A percentile compares a stretch with the other conserved stretches of the same genome.
These are phyloP conservation scores for Kryptopterus vitreolus DNA, from an alignment of 2,797 vertebrate species.

Conservation along the genomic window DNA sequence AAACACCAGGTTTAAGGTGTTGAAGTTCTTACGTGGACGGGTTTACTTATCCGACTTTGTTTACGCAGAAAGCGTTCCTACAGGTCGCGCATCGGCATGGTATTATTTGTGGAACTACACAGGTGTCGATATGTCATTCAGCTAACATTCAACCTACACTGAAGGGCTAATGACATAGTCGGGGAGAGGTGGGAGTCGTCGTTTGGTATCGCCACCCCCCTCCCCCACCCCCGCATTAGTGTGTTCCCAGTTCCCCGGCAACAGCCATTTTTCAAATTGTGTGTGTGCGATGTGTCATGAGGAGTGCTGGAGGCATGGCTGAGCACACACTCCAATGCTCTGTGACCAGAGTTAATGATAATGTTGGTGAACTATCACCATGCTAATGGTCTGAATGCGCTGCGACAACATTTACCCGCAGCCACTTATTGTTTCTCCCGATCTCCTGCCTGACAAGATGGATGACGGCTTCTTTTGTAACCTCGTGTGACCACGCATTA, in stretches of 20 bases:
- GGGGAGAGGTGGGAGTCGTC: not conserved
- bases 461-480: conserved; percentile 43
- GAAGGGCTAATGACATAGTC: conserved; percentile 35
- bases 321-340: conserved; percentile 48
- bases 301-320: conserved; percentile 33
- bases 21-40: conserved; percentile 67
- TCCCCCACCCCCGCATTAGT: conserved; percentile 7
- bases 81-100: not conserved
- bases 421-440: conserved; percentile 31
- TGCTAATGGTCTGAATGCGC: conserved; percentile 47
- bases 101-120: not conserved
- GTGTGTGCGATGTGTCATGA: conserved; percentile 43
- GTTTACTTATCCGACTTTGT: conserved; percentile 69
- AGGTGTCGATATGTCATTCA: conserved; percentile 30
- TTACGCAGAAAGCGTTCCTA: conserved; percentile 48
- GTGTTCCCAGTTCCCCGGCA: conserved; percentile 39
- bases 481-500: conserved; percentile 45
- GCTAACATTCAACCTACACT: conserved; percentile 24
- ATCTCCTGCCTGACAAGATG: conserved; percentile 48
- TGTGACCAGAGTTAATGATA: conserved; percentile 51
- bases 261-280: conserved; percentile 41
- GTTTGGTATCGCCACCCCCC: too few relatives aligned
- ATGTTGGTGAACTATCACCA: conserved; percentile 39
- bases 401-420: conserved; percentile 48
- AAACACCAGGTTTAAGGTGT: conserved; percentile 39